Percentiles rank a stretch among this genome's conserved stretches.
These are phyloP conservation scores for Saccopteryx bilineata DNA, from an alignment of 2,113 vertebrate species.

Conservation along the genomic window DNA sequence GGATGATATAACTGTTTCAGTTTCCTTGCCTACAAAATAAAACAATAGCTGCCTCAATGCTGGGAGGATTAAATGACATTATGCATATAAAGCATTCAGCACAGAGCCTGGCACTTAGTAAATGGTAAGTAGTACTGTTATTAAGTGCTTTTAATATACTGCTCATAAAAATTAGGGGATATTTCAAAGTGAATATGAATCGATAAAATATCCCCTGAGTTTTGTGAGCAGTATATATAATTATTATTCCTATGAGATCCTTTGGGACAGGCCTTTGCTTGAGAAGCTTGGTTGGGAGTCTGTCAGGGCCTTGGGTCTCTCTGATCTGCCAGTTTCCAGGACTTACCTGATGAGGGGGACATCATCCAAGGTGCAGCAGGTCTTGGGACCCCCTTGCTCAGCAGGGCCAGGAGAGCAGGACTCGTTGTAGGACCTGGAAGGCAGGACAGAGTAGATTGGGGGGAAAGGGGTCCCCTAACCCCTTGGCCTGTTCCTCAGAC, in stretches of 20 bases:
- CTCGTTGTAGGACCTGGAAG: constrained; percentile 93
- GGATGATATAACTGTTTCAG: not conserved
- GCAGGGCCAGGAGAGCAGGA: constrained; percentile 92
- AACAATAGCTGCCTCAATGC: not conserved
- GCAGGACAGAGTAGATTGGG: constrained; percentile 60
- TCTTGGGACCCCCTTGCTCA: constrained; percentile 93
- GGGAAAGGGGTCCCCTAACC: not conserved
- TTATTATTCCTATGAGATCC: constrained; percentile 1
- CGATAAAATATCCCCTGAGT: too few species aligned
- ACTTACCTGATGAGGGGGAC: constrained; percentile 95
- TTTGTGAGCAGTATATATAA: not conserved
- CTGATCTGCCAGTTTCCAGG: not conserved
- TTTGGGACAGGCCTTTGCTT: not conserved
- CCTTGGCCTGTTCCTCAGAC: not conserved
- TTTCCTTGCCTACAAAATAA: constrained; percentile 42
- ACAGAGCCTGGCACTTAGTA: not conserved
- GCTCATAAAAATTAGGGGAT: too few species aligned
- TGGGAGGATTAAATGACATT: not conserved
- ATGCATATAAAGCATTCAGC: not conserved
- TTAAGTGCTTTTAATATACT: not conserved
- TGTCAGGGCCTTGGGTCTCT: not conserved
- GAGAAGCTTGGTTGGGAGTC: not conserved
- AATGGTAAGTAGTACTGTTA: not conserved
- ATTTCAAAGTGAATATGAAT: too few species aligned
- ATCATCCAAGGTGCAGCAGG: constrained; percentile 95